Evolutionary conservation across 1,140 invertebrate species (phyloP).

Genomic region (Calycopis cecrops): DNA sequence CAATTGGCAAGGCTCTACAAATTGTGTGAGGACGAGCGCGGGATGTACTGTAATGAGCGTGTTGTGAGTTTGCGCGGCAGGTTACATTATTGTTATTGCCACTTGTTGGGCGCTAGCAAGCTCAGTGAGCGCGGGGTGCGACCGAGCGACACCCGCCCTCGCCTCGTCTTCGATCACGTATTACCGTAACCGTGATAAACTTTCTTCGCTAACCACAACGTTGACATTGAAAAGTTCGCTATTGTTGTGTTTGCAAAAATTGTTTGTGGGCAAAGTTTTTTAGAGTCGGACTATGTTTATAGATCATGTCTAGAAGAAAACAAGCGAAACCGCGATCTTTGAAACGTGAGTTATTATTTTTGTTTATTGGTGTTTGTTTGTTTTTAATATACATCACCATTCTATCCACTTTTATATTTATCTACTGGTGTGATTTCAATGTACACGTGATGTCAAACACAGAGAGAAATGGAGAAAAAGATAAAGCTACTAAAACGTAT

Average conservation of each 20-base stretch:
- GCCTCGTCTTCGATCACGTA: slow-evolving; percentile 34
- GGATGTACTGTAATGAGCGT: slow-evolving; percentile 32
- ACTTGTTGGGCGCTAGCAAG: slow-evolving; percentile 73
- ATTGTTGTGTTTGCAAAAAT: neutral
- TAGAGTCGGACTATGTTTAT: slow-evolving; percentile 20
- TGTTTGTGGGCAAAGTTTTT: neutral
- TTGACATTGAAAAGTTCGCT: neutral
- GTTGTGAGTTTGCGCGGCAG: slow-evolving; percentile 69
- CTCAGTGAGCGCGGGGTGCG: slow-evolving; percentile 62
- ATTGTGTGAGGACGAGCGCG: slow-evolving; percentile 22
- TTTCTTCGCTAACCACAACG: slow-evolving; percentile 25
- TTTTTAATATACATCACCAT: too few relatives aligned
- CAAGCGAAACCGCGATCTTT: slow-evolving; percentile 73
- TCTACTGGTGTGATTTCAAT: too few relatives aligned
- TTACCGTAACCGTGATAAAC: slow-evolving; percentile 36
- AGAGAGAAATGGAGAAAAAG: too few relatives aligned
- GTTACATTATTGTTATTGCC: slow-evolving; percentile 62
- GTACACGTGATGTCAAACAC: too few relatives aligned
- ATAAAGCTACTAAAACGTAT: too few relatives aligned
- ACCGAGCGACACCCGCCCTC: slow-evolving; percentile 49
- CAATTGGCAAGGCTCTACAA: too few relatives aligned
- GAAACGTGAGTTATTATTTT: slow-evolving; percentile 56
- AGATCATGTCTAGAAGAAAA: slow-evolving; percentile 70
- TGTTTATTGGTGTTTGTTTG: too few relatives aligned
- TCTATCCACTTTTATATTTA: too few relatives aligned